Conservation (phyloP, 2,113 vertebrate species). For the Todiramphus chloris region DNA sequence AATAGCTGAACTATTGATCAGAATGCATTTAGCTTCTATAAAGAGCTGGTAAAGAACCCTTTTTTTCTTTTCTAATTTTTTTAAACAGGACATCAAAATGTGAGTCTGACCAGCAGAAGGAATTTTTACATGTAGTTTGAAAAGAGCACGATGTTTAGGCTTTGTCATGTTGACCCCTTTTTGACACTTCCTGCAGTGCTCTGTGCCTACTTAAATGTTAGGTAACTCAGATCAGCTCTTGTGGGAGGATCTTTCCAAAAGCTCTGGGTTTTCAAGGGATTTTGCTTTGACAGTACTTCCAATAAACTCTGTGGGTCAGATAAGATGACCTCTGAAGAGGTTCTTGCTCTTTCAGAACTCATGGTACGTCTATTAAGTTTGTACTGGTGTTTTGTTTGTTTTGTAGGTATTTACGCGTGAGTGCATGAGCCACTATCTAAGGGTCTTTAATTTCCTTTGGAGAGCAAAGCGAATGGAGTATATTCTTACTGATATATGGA, state of each 20-base stretch:
- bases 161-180: not conserved
- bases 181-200: not conserved
- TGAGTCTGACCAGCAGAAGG: not conserved
- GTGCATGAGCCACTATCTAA: constrained; percentile 95
- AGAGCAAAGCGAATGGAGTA: constrained; percentile 97
- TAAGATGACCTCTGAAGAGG: not conserved
- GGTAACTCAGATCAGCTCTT: not conserved
- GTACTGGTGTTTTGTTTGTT: not conserved
- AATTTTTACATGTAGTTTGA: not conserved
- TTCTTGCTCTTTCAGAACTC: not conserved
- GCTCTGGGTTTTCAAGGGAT: not conserved
- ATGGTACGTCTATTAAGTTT: not conserved
- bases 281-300: not conserved
- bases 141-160: not conserved
- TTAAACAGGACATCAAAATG: not conserved
- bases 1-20: constrained; percentile 18
- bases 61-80: not conserved
- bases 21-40: not conserved
- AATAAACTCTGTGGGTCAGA: not conserved
- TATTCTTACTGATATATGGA: constrained; percentile 97
- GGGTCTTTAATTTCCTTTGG: constrained; percentile 98
- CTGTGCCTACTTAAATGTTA: not conserved
- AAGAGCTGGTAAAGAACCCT: not conserved
- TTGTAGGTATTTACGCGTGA: constrained; percentile 95
- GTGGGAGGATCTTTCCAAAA: not conserved